Evolutionary conservation across 1,140 invertebrate genomes (phyloP).

Genomic region (Zaprionus camerounensis): DNA sequence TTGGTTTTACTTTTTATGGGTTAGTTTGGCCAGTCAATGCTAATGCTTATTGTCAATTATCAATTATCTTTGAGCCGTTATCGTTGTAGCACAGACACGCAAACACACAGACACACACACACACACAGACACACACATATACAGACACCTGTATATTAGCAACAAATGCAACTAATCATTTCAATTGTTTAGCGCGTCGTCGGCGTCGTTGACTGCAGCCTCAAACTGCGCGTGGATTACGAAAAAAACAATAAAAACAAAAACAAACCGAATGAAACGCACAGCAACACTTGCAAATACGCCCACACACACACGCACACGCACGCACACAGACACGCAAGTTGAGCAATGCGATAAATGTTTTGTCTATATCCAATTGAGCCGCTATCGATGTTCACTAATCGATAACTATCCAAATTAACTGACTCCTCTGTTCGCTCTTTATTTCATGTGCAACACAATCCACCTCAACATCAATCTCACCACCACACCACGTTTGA

Average conservation of each 20-base stretch:
- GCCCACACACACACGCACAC: neutral
- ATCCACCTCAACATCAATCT: neutral
- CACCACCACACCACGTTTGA: neutral
- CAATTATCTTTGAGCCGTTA: constrained; percentile 4
- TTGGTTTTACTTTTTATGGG: constrained; percentile 6
- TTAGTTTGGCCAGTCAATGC: neutral
- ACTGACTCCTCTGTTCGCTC: constrained; percentile 32
- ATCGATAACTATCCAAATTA: constrained; percentile 20
- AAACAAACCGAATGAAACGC: neutral
- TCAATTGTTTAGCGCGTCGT: constrained; percentile 2
- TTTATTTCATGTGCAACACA: constrained; percentile 54
- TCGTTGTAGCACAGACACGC: neutral
- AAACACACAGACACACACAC: neutral
- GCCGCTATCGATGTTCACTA: constrained; percentile 3
- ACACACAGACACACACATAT: neutral
- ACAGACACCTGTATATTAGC: neutral
- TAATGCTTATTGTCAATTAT: neutral
- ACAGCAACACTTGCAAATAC: constrained; percentile 6
- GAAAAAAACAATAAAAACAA: neutral
- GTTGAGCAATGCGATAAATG: neutral
- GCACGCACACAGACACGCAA: neutral
- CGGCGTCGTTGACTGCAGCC: constrained; percentile 45
- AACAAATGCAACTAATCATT: constrained; percentile 5
- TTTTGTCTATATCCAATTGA: neutral
- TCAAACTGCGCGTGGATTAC: constrained; percentile 28